These are phyloP conservation scores for Sympetrum striolatum DNA, from an alignment of 2,888 invertebrate species.

Conservation along the genomic window DNA sequence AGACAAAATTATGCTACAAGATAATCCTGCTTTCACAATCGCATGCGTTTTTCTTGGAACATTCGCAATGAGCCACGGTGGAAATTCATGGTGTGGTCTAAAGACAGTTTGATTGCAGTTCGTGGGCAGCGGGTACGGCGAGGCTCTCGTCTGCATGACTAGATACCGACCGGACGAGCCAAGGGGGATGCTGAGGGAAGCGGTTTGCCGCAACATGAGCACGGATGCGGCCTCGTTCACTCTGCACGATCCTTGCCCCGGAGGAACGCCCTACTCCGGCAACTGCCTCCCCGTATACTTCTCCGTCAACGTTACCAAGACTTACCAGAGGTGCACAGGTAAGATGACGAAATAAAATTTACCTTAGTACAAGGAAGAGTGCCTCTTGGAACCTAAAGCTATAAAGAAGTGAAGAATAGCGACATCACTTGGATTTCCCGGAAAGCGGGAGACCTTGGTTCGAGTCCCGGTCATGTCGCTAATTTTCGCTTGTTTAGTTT, in stretches of 20 bases:
- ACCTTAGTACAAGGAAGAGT: too few species aligned
- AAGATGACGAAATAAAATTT: background rate
- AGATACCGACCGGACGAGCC: slow-evolving; percentile 32
- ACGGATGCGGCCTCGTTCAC: background rate
- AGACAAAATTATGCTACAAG: too few species aligned
- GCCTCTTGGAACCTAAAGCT: too few species aligned
- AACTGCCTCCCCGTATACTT: slow-evolving; percentile 44
- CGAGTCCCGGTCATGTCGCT: too few species aligned
- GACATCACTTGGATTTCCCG: too few species aligned
- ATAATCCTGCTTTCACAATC: too few species aligned
- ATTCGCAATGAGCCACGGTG: too few species aligned
- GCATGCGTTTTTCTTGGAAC: too few species aligned
- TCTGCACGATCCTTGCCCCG: slow-evolving; percentile 8
- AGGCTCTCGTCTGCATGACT: slow-evolving; percentile 32
- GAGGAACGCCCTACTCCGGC: slow-evolving; percentile 16
- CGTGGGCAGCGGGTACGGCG: slow-evolving; percentile 43
- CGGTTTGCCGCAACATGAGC: slow-evolving; percentile 17
- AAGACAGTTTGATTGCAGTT: background rate
- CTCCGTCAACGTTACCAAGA: slow-evolving; percentile 33
- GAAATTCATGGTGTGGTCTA: too few species aligned
- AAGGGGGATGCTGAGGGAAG: background rate
- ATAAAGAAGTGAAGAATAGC: too few species aligned
- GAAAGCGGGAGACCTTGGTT: too few species aligned
- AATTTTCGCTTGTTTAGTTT: too few species aligned
- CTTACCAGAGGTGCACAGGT: slow-evolving; percentile 43